These are phyloP conservation scores for Cyprinodon tularosa DNA, from an alignment of 2,113 vertebrate genomes.

Conservation along the genomic window DNA sequence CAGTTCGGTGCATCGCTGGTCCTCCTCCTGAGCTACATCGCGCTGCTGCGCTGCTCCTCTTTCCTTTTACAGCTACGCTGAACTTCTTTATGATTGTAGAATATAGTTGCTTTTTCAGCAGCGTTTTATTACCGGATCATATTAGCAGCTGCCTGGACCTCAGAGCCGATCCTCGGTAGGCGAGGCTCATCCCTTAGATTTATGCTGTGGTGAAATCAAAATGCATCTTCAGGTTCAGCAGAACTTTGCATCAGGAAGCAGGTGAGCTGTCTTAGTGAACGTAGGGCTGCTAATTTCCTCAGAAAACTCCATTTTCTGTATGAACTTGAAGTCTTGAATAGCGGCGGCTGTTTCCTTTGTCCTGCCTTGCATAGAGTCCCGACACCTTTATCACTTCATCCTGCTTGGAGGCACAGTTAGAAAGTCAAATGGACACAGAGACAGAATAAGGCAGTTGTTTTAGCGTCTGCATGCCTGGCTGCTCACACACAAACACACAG, in stretches of 20 bases:
- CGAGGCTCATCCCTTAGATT: not conserved
- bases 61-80: not conserved
- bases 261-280: not conserved
- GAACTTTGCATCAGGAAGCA: not conserved
- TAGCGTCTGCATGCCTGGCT: conserved; percentile 50
- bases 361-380: not conserved
- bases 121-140: not conserved
- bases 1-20: not conserved
- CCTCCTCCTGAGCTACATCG: not conserved
- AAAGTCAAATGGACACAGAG: conserved; percentile 45
- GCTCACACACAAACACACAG: conserved; percentile 43
- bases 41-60: not conserved
- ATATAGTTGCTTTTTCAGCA: not conserved
- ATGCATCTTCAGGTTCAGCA: not conserved
- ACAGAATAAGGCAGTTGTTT: conserved; percentile 67
- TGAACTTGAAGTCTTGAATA: not conserved
- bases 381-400: conserved; percentile 36
- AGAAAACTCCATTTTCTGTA: not conserved
- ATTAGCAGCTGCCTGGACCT: not conserved
- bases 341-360: conserved; percentile 14
- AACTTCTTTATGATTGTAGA: not conserved
- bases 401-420: conserved; percentile 36
- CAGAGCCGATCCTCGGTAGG: not conserved
- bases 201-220: not conserved
- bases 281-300: not conserved